Conservation (phyloP, 1,140 invertebrate genomes). For the Camponotus vicinus region DNA sequence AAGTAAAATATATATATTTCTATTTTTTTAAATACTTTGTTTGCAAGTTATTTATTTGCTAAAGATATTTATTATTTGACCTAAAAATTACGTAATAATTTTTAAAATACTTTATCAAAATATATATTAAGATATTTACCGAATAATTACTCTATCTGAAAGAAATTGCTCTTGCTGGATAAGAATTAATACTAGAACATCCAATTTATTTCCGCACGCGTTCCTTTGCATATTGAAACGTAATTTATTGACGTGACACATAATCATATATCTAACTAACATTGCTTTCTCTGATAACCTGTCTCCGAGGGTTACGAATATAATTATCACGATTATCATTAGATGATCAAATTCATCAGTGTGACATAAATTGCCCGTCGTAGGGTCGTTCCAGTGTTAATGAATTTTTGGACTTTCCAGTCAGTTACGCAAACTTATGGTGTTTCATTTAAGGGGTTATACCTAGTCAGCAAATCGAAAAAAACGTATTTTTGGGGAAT, state of each 20-base stretch:
- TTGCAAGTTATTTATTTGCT: too few species aligned
- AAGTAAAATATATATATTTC: background rate
- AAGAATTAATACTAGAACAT: slow-evolving; percentile 32
- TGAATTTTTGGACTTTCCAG: slow-evolving; percentile 3
- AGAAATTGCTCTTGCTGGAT: background rate
- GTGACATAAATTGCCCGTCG: background rate
- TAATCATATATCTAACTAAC: background rate
- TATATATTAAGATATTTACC: background rate
- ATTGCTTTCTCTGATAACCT: slow-evolving; percentile 2
- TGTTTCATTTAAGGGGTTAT: background rate
- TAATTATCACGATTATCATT: slow-evolving; percentile 26
- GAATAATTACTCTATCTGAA: background rate
- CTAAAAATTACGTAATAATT: too few species aligned
- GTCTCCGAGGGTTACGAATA: background rate
- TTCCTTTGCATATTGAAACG: slow-evolving; percentile 6
- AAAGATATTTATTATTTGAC: too few species aligned
- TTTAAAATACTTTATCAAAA: background rate
- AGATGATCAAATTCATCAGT: background rate
- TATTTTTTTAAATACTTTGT: too few species aligned
- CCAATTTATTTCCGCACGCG: too few species aligned
- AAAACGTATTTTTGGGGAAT: too few species aligned
- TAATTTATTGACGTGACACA: background rate
- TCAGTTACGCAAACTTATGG: background rate
- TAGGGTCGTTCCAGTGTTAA: slow-evolving; percentile 25
- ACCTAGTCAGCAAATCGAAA: too few species aligned